Percentiles rank a stretch among this genome's conserved stretches.
phyloP scores from a whole-genome alignment of 1,140 invertebrate species.

The Homalodisca vitripennis region DNA sequence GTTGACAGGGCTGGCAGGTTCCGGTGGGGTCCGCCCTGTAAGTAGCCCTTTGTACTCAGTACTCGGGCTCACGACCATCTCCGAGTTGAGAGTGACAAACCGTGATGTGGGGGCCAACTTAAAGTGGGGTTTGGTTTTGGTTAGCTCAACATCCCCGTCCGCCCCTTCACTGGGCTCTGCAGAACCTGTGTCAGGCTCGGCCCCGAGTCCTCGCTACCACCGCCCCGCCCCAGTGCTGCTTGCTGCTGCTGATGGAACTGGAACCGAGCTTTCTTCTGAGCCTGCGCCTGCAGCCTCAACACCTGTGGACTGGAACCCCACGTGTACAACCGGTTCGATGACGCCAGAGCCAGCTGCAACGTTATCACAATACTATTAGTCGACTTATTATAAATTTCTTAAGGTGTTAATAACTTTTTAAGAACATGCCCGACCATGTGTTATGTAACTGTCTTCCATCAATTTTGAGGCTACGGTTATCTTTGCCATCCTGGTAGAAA shows the following conservation, averaged over 20 bases:
- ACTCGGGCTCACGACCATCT: conserved; percentile 36
- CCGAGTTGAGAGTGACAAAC: conserved; percentile 25
- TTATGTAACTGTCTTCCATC: too few species aligned
- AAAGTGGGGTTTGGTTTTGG: conserved; percentile 18
- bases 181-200: neutral
- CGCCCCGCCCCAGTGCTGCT: conserved; percentile 37
- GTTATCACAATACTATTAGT: too few species aligned
- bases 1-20: neutral
- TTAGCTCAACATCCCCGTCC: neutral
- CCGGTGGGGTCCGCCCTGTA: conserved; percentile 8
- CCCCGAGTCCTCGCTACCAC: neutral
- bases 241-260: conserved; percentile 36
- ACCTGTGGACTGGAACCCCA: conserved; percentile 81
- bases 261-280: conserved; percentile 39
- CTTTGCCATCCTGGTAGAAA: too few species aligned
- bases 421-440: too few species aligned
- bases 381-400: too few species aligned
- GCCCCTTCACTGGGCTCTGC: too few species aligned
- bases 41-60: conserved; percentile 36
- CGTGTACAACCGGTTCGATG: conserved; percentile 64
- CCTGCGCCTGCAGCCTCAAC: conserved; percentile 65
- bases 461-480: too few species aligned
- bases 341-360: conserved; percentile 68
- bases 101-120: conserved; percentile 22
- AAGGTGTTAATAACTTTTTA: too few species aligned